Evolutionary conservation across 2,888 invertebrate species (phyloP).

Genomic region (Lamellibrachia columna): DNA sequence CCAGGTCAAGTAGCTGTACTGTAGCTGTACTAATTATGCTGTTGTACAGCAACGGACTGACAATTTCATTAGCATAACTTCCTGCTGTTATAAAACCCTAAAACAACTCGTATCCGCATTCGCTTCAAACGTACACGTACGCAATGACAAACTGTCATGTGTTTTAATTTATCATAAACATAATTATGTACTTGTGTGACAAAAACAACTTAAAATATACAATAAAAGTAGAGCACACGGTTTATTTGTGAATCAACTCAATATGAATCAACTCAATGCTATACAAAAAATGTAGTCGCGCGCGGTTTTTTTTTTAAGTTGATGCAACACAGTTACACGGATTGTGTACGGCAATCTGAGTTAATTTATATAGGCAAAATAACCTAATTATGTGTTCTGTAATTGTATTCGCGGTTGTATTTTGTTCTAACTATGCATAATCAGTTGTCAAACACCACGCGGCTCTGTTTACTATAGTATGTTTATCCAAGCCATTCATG

Average conservation of each 20-base stretch:
- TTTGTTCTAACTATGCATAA: neutral
- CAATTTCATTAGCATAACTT: neutral
- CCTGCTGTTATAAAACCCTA: neutral
- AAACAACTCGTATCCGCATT: neutral
- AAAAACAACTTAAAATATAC: too few species aligned
- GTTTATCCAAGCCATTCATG: neutral
- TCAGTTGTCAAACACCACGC: neutral
- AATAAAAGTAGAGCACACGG: too few species aligned
- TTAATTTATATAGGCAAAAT: neutral
- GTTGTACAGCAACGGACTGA: neutral
- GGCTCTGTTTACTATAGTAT: neutral
- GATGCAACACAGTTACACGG: too few species aligned
- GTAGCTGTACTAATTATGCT: neutral
- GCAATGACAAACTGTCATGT: too few species aligned
- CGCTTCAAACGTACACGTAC: neutral
- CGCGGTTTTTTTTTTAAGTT: too few species aligned
- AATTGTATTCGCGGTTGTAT: neutral
- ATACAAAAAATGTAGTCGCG: too few species aligned
- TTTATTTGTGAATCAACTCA: too few species aligned
- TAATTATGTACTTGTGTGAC: too few species aligned
- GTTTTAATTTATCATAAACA: too few species aligned
- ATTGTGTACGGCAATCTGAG: neutral
- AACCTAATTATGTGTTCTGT: neutral
- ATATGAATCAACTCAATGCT: too few species aligned
- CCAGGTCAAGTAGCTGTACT: neutral